Percentiles rank a stretch among this genome's conserved stretches.
Evolutionary conservation across 2,113 vertebrate genomes (phyloP).

Genomic region (Sitta europaea): DNA sequence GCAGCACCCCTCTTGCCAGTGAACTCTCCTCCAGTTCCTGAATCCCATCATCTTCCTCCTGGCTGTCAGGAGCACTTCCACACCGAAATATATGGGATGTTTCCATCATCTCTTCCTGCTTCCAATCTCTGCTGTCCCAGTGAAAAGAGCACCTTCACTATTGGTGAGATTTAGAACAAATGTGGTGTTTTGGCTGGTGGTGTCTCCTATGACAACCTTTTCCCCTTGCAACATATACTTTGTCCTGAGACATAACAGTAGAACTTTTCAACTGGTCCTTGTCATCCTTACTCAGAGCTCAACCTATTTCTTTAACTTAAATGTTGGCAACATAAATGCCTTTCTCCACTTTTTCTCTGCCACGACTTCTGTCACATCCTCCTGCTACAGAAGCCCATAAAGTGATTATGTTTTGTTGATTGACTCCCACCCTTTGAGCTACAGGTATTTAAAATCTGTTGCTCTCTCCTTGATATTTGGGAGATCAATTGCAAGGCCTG

Average conservation of each 20-base stretch:
- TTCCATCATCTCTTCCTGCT: background rate
- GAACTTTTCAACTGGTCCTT: background rate
- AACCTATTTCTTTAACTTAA: background rate
- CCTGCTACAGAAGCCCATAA: background rate
- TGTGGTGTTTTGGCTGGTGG: background rate
- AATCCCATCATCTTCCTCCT: background rate
- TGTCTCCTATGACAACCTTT: background rate
- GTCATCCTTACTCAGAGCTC: background rate
- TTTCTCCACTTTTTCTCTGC: background rate
- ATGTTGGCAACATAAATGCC: background rate
- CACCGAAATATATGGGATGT: background rate
- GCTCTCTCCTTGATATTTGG: background rate
- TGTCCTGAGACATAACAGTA: background rate
- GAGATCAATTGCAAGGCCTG: background rate
- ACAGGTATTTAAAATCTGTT: background rate
- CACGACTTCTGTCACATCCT: background rate
- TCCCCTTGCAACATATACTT: background rate
- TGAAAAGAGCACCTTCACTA: background rate
- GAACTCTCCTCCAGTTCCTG: background rate
- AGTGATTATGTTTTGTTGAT: background rate
- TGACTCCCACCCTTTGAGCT: background rate
- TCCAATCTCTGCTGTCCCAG: background rate
- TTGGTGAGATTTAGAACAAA: background rate
- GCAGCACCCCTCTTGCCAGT: background rate
- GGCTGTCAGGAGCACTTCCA: background rate